Conservation (phyloP, 2,888 invertebrate species). For the Leptogaster cylindrica region DNA sequence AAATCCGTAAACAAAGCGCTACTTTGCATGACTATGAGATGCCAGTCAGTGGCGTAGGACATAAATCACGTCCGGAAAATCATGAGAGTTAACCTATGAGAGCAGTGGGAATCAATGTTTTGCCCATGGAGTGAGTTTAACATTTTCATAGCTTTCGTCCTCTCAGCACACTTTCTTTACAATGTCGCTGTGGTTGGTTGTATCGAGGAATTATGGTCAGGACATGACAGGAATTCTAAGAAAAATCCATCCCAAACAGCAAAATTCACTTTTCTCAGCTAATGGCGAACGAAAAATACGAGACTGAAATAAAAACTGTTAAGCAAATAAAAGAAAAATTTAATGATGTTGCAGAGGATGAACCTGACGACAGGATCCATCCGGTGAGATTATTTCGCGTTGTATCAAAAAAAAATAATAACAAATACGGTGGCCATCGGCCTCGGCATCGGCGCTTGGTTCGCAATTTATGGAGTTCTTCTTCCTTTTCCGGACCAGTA, state of each 20-base stretch:
- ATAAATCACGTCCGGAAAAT: slow-evolving; percentile 23
- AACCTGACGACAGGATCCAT: no score
- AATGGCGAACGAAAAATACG: no score
- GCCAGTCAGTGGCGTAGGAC: neutral
- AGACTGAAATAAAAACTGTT: no score
- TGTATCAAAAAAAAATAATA: no score
- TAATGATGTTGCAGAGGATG: no score
- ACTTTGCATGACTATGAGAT: neutral
- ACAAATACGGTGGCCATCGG: no score
- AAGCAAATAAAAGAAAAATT: no score
- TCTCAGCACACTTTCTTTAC: slow-evolving; percentile 25
- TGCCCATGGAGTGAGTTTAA: slow-evolving; percentile 17
- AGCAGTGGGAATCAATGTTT: neutral
- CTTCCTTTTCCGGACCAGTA: no score
- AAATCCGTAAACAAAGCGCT: neutral
- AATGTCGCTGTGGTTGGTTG: slow-evolving; percentile 17
- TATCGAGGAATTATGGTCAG: slow-evolving; percentile 30
- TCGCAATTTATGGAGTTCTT: no score
- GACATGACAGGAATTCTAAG: slow-evolving; percentile 33
- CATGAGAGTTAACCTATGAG: neutral
- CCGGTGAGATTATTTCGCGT: no score
- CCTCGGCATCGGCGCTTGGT: no score
- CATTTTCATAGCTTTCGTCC: slow-evolving; percentile 37
- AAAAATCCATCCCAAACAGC: slow-evolving; percentile 6
- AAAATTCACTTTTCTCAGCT: slow-evolving; percentile 35